These are phyloP conservation scores for Pararge aegeria DNA, from an alignment of 1,140 invertebrate genomes.

Conservation along the genomic window DNA sequence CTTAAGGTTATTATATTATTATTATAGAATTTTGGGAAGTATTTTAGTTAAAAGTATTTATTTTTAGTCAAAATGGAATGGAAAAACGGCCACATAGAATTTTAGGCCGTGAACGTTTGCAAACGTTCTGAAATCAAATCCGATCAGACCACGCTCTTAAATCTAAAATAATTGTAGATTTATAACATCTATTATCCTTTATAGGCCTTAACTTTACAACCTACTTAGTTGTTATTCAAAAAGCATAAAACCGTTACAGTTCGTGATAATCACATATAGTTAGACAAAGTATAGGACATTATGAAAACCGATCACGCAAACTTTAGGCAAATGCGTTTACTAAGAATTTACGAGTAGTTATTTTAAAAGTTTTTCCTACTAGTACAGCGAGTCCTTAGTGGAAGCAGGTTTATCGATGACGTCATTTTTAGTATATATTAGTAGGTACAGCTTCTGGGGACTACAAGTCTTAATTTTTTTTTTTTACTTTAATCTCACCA, in stretches of 20 bases:
- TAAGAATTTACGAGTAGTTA: slow-evolving; percentile 3
- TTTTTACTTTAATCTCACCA: too few species aligned
- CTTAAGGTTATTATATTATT: too few species aligned
- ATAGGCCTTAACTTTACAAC: background rate
- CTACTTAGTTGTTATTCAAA: background rate
- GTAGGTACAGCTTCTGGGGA: too few species aligned
- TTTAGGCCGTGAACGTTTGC: too few species aligned
- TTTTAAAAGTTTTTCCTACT: background rate
- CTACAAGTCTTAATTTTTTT: too few species aligned
- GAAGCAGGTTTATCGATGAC: background rate
- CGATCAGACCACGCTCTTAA: too few species aligned
- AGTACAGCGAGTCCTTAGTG: background rate
- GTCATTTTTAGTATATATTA: too few species aligned
- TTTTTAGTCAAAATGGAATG: too few species aligned
- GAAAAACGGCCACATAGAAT: too few species aligned
- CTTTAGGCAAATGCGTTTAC: slow-evolving; percentile 5
- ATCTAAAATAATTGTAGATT: background rate
- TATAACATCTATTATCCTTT: background rate
- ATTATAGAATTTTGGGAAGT: too few species aligned
- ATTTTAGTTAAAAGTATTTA: too few species aligned
- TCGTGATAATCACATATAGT: background rate
- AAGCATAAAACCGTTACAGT: background rate
- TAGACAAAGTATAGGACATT: background rate
- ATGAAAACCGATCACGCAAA: background rate
- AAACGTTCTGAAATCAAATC: too few species aligned